Evolutionary conservation across 1,140 invertebrate species (phyloP).

Genomic region (Rhopalosiphum padi): DNA sequence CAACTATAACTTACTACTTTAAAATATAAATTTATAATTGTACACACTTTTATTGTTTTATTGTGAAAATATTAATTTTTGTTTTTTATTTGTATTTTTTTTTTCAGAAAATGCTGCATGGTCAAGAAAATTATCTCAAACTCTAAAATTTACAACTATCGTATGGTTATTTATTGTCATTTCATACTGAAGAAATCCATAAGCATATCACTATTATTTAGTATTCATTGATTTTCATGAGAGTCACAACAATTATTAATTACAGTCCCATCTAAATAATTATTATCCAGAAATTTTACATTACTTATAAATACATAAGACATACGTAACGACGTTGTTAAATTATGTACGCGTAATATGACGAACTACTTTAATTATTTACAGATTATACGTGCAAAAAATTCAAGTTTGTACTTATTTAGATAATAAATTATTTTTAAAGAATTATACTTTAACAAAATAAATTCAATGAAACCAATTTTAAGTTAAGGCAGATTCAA

Average conservation of each 20-base stretch:
- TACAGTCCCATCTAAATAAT: neutral
- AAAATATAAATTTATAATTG: neutral
- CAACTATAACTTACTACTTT: neutral
- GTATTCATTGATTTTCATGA: neutral
- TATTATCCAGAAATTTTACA: neutral
- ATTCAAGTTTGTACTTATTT: neutral
- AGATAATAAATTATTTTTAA: neutral
- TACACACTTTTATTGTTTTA: neutral
- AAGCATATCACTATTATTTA: neutral
- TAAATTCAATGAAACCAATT: constrained; percentile 11
- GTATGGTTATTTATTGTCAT: neutral
- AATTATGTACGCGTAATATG: neutral
- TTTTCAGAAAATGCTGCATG: constrained; percentile 22
- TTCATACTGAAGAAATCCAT: constrained; percentile 18
- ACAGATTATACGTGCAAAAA: constrained; percentile 8
- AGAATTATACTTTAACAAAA: neutral
- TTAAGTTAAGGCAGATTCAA: neutral
- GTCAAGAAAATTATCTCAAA: neutral
- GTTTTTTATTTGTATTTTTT: neutral
- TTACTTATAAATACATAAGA: neutral
- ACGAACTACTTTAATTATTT: neutral
- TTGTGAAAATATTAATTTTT: neutral
- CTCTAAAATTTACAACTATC: neutral
- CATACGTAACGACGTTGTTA: neutral
- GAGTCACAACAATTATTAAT: neutral